Evolutionary conservation across 2,113 vertebrate species (phyloP).

Genomic region (Acanthisitta chloris): DNA sequence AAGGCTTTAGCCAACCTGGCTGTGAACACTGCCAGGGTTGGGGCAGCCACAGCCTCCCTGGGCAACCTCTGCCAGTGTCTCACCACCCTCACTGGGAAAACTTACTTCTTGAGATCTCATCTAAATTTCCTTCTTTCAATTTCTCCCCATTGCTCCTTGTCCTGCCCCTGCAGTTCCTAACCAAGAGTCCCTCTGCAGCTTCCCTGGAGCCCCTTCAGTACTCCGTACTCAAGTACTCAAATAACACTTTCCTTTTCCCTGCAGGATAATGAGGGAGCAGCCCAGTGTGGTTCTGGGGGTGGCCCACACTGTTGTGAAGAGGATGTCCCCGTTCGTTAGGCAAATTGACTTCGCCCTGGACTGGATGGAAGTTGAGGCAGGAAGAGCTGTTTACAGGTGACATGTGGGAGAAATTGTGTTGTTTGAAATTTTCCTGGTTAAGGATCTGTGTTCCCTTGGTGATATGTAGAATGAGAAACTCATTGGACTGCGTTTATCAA

Average conservation of each 20-base stretch:
- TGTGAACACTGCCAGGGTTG: too few species aligned
- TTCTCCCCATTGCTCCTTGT: too few species aligned
- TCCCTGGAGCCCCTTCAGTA: too few species aligned
- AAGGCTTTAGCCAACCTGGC: too few species aligned
- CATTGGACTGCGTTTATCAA: neutral
- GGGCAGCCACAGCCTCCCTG: too few species aligned
- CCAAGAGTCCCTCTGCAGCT: too few species aligned
- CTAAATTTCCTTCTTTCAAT: too few species aligned
- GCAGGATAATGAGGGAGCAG: constrained; percentile 91
- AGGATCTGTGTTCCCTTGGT: neutral
- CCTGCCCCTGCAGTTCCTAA: too few species aligned
- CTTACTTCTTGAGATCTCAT: too few species aligned
- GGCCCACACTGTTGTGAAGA: constrained; percentile 88
- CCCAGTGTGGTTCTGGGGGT: constrained; percentile 86
- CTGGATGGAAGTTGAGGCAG: constrained; percentile 96
- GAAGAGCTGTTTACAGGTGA: constrained; percentile 91
- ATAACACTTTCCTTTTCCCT: accelerated
- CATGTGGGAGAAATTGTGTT: neutral
- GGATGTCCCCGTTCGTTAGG: constrained; percentile 89
- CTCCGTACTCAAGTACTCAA: too few species aligned
- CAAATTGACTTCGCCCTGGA: constrained; percentile 96
- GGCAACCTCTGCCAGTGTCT: too few species aligned
- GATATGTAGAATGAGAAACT: neutral
- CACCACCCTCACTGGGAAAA: too few species aligned
- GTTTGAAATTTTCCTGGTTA: neutral